Percentiles rank a stretch among this genome's conserved stretches.
phyloP scores from a whole-genome alignment of 2,797 vertebrate genomes.

The Aselliscus stoliczkanus region DNA sequence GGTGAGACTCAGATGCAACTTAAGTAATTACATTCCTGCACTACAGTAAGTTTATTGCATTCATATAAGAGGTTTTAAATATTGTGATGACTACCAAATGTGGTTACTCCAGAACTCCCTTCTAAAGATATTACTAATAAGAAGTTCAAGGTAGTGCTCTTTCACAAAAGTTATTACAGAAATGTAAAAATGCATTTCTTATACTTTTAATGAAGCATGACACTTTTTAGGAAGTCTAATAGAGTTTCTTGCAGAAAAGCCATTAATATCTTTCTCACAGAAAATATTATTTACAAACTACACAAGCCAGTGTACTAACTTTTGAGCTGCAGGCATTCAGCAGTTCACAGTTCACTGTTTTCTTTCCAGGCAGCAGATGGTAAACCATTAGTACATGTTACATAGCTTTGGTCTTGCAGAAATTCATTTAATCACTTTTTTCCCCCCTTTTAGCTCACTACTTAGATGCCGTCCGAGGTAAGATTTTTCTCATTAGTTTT shows the following conservation, averaged over 20 bases:
- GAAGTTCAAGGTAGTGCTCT: conserved; percentile 62
- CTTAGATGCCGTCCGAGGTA: conserved; percentile 90
- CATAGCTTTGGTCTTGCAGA: conserved; percentile 68
- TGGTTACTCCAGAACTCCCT: conserved; percentile 58
- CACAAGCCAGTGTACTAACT: conserved; percentile 44
- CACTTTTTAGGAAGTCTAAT: conserved; percentile 59
- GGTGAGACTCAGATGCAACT: conserved; percentile 37
- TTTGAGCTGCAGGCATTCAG: conserved; percentile 56
- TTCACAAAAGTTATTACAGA: conserved; percentile 67
- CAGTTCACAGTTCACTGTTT: conserved; percentile 43
- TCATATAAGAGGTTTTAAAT: conserved; percentile 71
- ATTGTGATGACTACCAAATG: conserved; percentile 58
- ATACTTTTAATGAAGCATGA: conserved; percentile 68
- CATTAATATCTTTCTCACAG: conserved; percentile 71
- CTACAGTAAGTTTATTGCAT: conserved; percentile 66
- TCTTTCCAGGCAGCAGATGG: conserved; percentile 62
- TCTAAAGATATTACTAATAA: conserved; percentile 67
- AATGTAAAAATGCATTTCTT: conserved; percentile 60
- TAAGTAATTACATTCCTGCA: conserved; percentile 65
- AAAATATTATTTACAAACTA: conserved; percentile 69
- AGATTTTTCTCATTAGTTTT: conserved; percentile 72
- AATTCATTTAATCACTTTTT: conserved; percentile 78
- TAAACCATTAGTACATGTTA: conserved; percentile 68
- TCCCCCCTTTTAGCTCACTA: conserved; percentile 84
- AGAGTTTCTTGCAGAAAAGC: conserved; percentile 66